Conservation (phyloP, 2,888 invertebrate genomes). For the Branchipolynoe longqiensis region DNA sequence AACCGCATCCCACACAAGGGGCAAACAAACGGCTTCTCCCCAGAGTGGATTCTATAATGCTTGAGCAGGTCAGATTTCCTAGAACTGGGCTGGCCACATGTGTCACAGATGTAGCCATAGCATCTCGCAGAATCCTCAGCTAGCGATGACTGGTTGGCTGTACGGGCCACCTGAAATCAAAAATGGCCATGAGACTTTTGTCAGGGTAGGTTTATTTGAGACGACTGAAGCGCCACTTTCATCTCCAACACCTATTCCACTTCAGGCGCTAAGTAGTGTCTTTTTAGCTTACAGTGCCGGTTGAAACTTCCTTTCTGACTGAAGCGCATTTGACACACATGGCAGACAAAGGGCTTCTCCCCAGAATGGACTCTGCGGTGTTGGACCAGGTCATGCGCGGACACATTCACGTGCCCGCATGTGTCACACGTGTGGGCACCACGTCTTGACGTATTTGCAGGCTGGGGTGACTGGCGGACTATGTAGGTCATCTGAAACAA, state of each 20-base stretch:
- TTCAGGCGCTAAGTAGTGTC: no score
- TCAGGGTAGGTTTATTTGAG: no score
- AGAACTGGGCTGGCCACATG: not conserved
- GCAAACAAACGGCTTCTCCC: constrained; percentile 47
- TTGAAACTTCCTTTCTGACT: constrained; percentile 26
- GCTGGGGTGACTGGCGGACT: not conserved
- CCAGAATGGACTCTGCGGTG: constrained; percentile 28
- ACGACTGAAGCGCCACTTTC: no score
- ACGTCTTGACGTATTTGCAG: not conserved
- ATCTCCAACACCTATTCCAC: no score
- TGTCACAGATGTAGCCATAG: not conserved
- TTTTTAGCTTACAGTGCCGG: not conserved
- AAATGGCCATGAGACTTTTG: no score
- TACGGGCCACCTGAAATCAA: not conserved
- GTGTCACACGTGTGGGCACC: not conserved
- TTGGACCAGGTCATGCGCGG: not conserved
- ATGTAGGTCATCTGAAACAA: not conserved
- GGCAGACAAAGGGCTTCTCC: constrained; percentile 43
- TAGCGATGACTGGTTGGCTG: no score
- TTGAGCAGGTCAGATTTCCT: not conserved
- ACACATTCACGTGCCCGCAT: not conserved
- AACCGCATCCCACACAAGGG: constrained; percentile 1
- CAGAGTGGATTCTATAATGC: constrained; percentile 35
- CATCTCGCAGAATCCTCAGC: no score
- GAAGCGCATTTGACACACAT: not conserved